phyloP scores from a whole-genome alignment of 2,113 vertebrate genomes.

The Thalassarche chlororhynchos region DNA sequence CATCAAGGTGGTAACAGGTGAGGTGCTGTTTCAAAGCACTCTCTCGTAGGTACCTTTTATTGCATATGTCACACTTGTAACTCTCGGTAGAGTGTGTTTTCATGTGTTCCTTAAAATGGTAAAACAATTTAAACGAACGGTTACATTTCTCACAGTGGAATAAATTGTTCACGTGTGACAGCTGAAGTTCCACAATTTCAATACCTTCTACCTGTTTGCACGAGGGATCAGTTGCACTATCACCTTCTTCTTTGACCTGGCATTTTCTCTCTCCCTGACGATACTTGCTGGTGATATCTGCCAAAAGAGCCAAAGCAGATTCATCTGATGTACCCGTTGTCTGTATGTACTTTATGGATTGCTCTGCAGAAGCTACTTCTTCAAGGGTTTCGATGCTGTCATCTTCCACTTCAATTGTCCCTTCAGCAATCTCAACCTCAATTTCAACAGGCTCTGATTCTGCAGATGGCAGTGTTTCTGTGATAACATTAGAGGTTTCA shows the following conservation, averaged over 20 bases:
- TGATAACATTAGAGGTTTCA: conserved; percentile 91
- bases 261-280: conserved; percentile 87
- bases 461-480: conserved; percentile 86
- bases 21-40: conserved; percentile 96
- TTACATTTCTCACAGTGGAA: conserved; percentile 97
- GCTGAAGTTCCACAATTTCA: conserved; percentile 96
- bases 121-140: conserved; percentile 96
- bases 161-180: conserved; percentile 93
- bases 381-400: conserved; percentile 85
- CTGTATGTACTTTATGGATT: conserved; percentile 81
- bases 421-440: conserved; percentile 88
- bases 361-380: conserved; percentile 77
- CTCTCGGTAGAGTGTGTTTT: conserved; percentile 92
- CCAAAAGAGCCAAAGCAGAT: conserved; percentile 92
- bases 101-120: conserved; percentile 98
- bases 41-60: conserved; percentile 94
- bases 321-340: conserved; percentile 85
- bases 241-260: conserved; percentile 74
- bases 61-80: conserved; percentile 91
- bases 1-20: conserved; percentile 90
- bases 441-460: conserved; percentile 88
- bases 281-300: conserved; percentile 98
- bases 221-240: conserved; percentile 78
- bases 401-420: conserved; percentile 83
- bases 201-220: conserved; percentile 93